Percentiles rank a stretch among this genome's conserved stretches.
phyloP scores from a whole-genome alignment of 2,113 vertebrate genomes.

The Anhinga anhinga region DNA sequence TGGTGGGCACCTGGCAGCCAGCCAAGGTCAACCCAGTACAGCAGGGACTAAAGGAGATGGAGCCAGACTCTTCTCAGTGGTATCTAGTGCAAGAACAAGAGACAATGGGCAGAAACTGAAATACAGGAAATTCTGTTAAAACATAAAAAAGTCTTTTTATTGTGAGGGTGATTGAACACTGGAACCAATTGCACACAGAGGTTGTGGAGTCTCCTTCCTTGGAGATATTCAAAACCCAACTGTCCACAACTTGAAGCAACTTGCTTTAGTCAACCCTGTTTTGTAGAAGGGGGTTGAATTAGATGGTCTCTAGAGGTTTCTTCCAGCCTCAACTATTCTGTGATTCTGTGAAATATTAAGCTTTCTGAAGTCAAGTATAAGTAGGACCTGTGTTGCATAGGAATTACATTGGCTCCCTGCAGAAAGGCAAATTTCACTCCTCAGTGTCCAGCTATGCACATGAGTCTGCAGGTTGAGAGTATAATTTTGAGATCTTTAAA shows the following conservation, averaged over 20 bases:
- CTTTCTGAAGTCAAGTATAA: not conserved
- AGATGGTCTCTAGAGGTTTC: not conserved
- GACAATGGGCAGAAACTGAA: fast-evolving
- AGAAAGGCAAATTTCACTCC: not conserved
- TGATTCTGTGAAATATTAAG: not conserved
- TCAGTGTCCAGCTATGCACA: not conserved
- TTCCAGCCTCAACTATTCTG: not conserved
- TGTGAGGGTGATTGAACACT: not conserved
- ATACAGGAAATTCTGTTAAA: not conserved
- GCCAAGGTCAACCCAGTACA: not conserved
- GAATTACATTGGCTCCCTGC: not conserved
- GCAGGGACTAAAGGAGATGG: not conserved
- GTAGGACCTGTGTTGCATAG: not conserved
- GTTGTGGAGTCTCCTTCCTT: not conserved
- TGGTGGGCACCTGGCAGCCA: not conserved
- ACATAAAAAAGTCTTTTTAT: not conserved
- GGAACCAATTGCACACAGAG: not conserved
- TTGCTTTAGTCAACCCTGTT: not conserved
- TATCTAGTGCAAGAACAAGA: not conserved
- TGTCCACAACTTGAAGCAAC: not conserved
- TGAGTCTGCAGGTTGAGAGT: not conserved
- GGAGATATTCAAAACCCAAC: not conserved
- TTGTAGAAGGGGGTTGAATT: not conserved
- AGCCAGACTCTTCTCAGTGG: not conserved
- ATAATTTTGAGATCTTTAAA: not conserved